Evolutionary conservation across 1,140 invertebrate species (phyloP).

Genomic region (Pygmarrhopalites habei): DNA sequence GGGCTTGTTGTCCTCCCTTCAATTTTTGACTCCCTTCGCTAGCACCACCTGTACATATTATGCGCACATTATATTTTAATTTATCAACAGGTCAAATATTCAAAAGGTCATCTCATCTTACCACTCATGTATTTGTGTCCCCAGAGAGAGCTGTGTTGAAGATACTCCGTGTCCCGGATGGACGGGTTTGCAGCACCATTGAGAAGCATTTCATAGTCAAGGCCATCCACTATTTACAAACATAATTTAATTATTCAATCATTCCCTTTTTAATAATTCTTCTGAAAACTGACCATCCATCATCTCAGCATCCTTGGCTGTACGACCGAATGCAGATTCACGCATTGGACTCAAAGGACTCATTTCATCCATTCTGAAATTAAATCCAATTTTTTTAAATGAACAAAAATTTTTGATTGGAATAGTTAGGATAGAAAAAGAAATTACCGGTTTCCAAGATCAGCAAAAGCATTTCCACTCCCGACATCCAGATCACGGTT

Average conservation of each 20-base stretch:
- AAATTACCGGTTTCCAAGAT: constrained; percentile 30
- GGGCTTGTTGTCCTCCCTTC: constrained; percentile 13
- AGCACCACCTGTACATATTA: background rate
- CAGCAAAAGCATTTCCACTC: constrained; percentile 19
- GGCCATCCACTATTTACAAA: too few relatives aligned
- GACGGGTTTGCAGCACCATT: constrained; percentile 55
- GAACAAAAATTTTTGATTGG: background rate
- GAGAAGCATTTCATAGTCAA: constrained; percentile 58
- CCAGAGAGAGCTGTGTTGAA: constrained; percentile 80
- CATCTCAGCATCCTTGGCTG: constrained; percentile 50
- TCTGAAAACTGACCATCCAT: too few relatives aligned
- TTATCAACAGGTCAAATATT: too few relatives aligned
- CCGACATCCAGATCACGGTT: constrained; percentile 29
- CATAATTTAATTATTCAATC: too few relatives aligned
- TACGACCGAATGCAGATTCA: constrained; percentile 45
- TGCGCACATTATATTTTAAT: too few relatives aligned
- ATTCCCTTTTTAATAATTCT: too few relatives aligned
- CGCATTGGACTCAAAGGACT: constrained; percentile 39
- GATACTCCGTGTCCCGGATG: constrained; percentile 78
- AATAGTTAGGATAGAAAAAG: background rate
- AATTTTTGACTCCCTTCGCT: background rate
- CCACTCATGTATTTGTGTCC: constrained; percentile 67
- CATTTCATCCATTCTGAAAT: constrained; percentile 27
- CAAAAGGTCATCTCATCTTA: too few relatives aligned
- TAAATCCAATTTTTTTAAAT: background rate